Evolutionary conservation across 2,113 vertebrate species (phyloP).

Genomic region (Psilopogon haemacephalus): DNA sequence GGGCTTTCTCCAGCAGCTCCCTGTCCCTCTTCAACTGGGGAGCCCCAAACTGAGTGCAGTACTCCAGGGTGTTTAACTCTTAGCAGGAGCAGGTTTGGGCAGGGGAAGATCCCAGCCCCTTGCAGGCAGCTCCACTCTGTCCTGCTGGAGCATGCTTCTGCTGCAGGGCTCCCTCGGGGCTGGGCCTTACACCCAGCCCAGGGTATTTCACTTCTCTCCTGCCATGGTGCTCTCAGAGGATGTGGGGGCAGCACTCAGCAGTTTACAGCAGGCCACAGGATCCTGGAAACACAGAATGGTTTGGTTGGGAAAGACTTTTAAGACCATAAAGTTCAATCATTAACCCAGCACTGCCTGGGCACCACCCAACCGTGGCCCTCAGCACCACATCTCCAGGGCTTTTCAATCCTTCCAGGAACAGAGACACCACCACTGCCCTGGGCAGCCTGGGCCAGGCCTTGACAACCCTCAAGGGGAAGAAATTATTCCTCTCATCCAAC

Average conservation of each 20-base stretch:
- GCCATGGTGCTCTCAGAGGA: fast-evolving
- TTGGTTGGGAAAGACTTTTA: neutral
- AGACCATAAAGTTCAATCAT: neutral
- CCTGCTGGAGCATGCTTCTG: neutral
- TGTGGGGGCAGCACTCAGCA: fast-evolving
- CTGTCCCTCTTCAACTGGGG: no score
- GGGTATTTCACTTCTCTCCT: fast-evolving
- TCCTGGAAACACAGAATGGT: neutral
- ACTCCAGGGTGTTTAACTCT: neutral
- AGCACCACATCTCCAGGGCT: neutral
- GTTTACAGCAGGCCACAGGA: neutral
- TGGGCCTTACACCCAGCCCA: neutral
- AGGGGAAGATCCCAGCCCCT: neutral
- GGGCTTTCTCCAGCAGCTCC: no score
- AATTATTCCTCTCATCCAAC: neutral
- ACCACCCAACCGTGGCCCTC: neutral
- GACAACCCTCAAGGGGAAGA: neutral
- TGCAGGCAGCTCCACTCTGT: neutral
- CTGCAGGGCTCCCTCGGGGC: neutral
- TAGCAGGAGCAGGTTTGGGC: neutral
- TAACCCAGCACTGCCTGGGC: neutral
- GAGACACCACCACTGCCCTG: neutral
- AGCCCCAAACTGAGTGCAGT: no score
- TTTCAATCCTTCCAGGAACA: neutral
- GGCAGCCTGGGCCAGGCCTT: neutral